These are phyloP conservation scores for Ranitomeya imitator DNA, from an alignment of 2,113 vertebrate species.

Conservation along the genomic window DNA sequence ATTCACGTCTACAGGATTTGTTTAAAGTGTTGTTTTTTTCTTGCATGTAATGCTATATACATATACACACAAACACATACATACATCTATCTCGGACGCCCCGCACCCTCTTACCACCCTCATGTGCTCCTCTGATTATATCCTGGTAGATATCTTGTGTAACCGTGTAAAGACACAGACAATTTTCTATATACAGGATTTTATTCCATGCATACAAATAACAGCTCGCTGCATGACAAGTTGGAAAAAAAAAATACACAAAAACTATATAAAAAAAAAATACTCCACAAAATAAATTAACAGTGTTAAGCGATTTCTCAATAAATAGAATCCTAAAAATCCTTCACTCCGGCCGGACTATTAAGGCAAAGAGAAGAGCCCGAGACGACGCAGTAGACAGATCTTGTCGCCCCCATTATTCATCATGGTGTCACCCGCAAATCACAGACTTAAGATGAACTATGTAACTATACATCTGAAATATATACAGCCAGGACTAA, in stretches of 20 bases:
- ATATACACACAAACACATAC: no score
- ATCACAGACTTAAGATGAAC: neutral
- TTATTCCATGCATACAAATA: conserved; percentile 45
- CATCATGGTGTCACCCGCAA: neutral
- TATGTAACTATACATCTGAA: neutral
- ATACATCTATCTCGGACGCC: no score
- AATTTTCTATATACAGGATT: conserved; percentile 35
- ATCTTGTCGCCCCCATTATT: neutral
- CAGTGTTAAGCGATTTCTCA: neutral
- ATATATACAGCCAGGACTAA: conserved; percentile 16
- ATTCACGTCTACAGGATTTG: no score
- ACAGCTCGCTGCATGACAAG: conserved; percentile 27
- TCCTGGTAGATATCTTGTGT: neutral
- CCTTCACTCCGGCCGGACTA: neutral
- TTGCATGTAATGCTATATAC: no score
- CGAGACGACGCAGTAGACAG: neutral
- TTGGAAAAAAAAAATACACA: neutral
- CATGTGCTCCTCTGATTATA: no score
- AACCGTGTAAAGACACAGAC: neutral
- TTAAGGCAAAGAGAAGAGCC: conserved; percentile 46
- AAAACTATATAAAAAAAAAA: neutral
- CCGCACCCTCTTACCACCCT: no score
- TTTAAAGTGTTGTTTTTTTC: no score
- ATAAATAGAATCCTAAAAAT: conserved; percentile 15
- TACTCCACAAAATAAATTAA: conserved; percentile 50